phyloP scores from a whole-genome alignment of 2,888 invertebrate genomes.

The Slavum lentiscoides region DNA sequence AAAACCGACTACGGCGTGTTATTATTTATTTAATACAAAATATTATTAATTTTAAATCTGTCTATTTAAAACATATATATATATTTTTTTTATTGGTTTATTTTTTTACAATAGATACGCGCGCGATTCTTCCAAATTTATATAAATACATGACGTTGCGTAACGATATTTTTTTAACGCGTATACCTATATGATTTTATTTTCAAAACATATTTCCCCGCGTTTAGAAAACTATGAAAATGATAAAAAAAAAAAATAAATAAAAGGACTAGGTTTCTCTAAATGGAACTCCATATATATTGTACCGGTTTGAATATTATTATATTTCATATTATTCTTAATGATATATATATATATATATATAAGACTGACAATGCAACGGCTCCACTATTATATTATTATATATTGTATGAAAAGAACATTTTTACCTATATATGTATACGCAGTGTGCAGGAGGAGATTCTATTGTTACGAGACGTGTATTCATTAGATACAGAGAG shows the following conservation, averaged over 20 bases:
- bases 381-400: constrained; percentile 46
- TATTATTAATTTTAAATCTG: too few species aligned
- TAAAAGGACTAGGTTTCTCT: constrained; percentile 1
- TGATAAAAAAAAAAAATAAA: neutral
- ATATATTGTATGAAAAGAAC: constrained; percentile 49
- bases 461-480: constrained; percentile 46
- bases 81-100: too few species aligned
- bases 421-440: constrained; percentile 33
- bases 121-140: too few species aligned
- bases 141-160: too few species aligned
- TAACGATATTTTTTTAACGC: too few species aligned
- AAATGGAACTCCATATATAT: constrained; percentile 29
- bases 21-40: too few species aligned
- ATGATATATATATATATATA: constrained; percentile 22
- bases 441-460: constrained; percentile 24
- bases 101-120: too few species aligned
- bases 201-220: neutral
- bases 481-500: constrained; percentile 39
- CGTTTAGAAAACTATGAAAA: constrained; percentile 11
- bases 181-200: neutral
- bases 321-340: constrained; percentile 46
- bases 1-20: too few species aligned
- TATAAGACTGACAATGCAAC: constrained; percentile 47
- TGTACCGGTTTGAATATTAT: constrained; percentile 47
- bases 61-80: too few species aligned